Conservation (phyloP, 2,113 vertebrate genomes). For the Gasterosteus nipponicus region DNA sequence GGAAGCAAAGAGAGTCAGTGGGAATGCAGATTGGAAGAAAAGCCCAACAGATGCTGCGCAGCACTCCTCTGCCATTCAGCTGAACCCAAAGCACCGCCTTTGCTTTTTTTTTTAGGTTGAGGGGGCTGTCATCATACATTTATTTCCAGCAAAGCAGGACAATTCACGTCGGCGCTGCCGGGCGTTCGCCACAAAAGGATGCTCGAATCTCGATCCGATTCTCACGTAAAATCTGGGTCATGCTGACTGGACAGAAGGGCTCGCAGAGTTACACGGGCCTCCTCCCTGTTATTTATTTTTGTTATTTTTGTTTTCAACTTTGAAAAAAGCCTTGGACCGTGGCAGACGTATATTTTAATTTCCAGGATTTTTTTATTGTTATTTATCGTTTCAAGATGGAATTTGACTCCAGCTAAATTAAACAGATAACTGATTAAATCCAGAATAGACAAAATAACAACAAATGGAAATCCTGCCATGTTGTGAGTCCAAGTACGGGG, state of each 20-base stretch:
- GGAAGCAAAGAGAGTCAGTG: background rate
- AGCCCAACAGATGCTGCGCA: conserved; percentile 16
- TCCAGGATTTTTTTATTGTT: no score
- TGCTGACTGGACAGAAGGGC: background rate
- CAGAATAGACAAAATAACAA: background rate
- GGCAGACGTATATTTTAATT: no score
- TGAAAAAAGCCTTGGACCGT: no score
- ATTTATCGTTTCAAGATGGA: background rate
- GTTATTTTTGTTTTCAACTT: background rate
- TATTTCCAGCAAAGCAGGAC: conserved; percentile 39
- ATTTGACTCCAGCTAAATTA: background rate
- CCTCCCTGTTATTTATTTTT: background rate
- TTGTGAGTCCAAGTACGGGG: background rate
- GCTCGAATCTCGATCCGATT: conserved; percentile 26
- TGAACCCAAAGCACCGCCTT: conserved; percentile 30
- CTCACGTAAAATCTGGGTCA: conserved; percentile 39
- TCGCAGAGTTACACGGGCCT: background rate
- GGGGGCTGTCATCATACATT: conserved; percentile 34
- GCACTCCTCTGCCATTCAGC: conserved; percentile 8
- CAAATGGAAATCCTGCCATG: background rate
- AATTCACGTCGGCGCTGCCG: conserved; percentile 29
- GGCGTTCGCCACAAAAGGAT: conserved; percentile 11
- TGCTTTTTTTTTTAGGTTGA: conserved; percentile 52
- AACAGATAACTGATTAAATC: background rate
- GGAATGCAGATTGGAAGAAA: background rate